Evolutionary conservation across 2,888 invertebrate genomes (phyloP).

Genomic region (Bombyx huttoni): DNA sequence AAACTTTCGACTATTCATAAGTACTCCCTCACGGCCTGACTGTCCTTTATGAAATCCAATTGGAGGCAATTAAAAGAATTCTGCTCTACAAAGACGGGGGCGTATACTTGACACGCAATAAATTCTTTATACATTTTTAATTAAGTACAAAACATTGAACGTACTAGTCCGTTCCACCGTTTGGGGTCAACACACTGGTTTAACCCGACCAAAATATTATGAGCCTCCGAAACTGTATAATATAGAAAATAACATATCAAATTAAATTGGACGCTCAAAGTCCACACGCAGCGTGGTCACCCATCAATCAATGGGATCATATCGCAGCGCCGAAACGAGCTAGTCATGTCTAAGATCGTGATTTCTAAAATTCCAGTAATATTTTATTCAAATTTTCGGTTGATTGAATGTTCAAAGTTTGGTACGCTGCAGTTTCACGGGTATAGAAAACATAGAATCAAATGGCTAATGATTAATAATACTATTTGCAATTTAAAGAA

Average conservation of each 20-base stretch:
- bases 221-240: constrained; percentile 21
- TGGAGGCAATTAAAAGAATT: constrained; percentile 34
- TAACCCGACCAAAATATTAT: constrained; percentile 28
- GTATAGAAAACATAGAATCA: constrained; percentile 19
- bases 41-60: constrained; percentile 21
- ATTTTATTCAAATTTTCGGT: constrained; percentile 66
- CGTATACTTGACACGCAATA: constrained; percentile 45
- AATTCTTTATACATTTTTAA: constrained; percentile 61
- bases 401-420: constrained; percentile 61
- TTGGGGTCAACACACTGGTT: constrained; percentile 62
- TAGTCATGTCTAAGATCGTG: constrained; percentile 52
- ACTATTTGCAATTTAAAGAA: constrained; percentile 44
- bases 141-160: constrained; percentile 59
- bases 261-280: constrained; percentile 25
- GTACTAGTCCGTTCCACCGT: constrained; percentile 35
- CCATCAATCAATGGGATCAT: constrained; percentile 72
- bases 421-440: constrained; percentile 33
- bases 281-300: constrained; percentile 57
- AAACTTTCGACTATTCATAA: constrained; percentile 10
- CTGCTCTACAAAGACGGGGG: constrained; percentile 43
- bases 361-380: constrained; percentile 65
- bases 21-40: constrained; percentile 17
- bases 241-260: constrained; percentile 12
- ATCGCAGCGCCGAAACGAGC: constrained; percentile 56
- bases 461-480: constrained; percentile 27